These are phyloP conservation scores for Ceramica pisi DNA, from an alignment of 2,888 invertebrate species.

Conservation along the genomic window DNA sequence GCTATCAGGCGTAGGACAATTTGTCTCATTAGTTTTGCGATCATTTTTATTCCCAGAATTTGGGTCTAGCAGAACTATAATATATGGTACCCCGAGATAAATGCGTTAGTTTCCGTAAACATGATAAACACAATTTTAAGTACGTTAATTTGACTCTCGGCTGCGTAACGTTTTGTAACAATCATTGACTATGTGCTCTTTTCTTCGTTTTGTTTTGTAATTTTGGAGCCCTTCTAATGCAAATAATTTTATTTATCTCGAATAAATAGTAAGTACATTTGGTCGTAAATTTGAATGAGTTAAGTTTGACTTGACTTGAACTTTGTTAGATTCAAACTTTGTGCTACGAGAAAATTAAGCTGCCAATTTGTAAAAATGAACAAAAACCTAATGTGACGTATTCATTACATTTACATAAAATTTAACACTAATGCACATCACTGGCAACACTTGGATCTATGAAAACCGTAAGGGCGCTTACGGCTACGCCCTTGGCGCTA, in stretches of 20 bases:
- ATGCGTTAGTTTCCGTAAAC: constrained; percentile 19
- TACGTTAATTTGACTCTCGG: constrained; percentile 43
- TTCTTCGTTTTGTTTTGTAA: not conserved
- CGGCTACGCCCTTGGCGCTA: too few species aligned
- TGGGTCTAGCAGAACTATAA: not conserved
- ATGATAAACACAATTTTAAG: constrained; percentile 16
- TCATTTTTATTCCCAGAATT: not conserved
- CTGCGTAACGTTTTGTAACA: constrained; percentile 41
- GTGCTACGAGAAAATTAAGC: too few species aligned
- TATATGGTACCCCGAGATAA: not conserved
- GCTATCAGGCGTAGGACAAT: too few species aligned
- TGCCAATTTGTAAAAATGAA: not conserved
- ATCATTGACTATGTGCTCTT: constrained; percentile 23
- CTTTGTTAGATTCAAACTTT: too few species aligned
- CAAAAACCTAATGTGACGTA: not conserved
- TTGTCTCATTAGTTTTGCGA: not conserved
- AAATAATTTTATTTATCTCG: not conserved
- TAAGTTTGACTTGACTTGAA: too few species aligned
- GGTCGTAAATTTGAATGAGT: too few species aligned
- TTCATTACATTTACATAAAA: not conserved
- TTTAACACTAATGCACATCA: not conserved
- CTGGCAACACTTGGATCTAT: too few species aligned
- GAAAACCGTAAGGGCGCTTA: too few species aligned
- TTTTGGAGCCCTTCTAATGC: not conserved
- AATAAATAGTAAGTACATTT: not conserved